Conservation (phyloP, 1,140 invertebrate species). For the Hetaerina americana region DNA sequence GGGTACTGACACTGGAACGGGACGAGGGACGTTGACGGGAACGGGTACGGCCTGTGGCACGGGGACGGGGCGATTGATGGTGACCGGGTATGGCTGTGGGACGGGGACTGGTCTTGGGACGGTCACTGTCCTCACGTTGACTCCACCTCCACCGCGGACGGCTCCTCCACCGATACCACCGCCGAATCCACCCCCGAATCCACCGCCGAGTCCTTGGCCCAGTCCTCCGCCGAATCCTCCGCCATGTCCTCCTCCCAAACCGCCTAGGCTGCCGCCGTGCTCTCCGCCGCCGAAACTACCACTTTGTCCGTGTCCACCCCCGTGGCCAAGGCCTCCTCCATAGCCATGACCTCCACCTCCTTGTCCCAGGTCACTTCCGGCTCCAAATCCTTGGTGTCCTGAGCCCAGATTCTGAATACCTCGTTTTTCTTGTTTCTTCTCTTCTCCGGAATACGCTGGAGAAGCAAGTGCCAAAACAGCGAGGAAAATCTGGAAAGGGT, state of each 20-base stretch:
- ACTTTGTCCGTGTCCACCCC: background rate
- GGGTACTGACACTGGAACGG: background rate
- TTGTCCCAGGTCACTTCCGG: too few species aligned
- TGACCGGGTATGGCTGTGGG: background rate
- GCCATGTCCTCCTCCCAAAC: conserved; percentile 26
- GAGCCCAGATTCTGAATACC: background rate
- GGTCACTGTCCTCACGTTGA: background rate
- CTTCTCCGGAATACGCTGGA: background rate
- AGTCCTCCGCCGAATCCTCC: conserved; percentile 24
- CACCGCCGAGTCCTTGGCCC: conserved; percentile 29
- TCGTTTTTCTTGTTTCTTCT: background rate
- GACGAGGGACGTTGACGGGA: background rate
- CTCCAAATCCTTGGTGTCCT: too few species aligned
- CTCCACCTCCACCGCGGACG: background rate
- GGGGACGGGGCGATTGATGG: background rate
- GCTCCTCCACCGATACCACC: conserved; percentile 4
- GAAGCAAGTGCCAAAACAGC: background rate
- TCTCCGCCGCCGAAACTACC: conserved; percentile 15
- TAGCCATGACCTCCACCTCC: background rate
- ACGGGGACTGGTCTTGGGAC: background rate
- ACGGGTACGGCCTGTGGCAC: background rate
- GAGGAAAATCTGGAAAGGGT: background rate
- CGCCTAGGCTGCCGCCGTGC: background rate
- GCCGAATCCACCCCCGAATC: conserved; percentile 8
- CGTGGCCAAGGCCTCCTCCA: background rate